Conservation (phyloP, 2,888 invertebrate genomes). For the Resseliella maxima region DNA sequence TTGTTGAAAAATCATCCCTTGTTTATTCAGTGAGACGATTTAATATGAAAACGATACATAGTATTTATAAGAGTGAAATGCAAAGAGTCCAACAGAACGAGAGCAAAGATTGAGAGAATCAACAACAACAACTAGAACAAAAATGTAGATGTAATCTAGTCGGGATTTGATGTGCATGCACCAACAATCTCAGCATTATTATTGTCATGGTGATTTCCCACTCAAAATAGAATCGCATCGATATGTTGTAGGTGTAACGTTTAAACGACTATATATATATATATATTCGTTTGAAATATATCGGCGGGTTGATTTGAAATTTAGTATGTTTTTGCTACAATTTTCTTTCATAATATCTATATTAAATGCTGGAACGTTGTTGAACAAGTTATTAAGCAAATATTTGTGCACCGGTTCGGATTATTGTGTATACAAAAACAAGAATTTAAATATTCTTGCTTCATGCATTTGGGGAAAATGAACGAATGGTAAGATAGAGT, state of each 20-base stretch:
- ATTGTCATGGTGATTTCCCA: slow-evolving; percentile 36
- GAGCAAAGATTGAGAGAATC: background rate
- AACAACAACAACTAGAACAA: background rate
- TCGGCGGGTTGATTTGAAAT: background rate
- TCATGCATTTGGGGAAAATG: background rate
- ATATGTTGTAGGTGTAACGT: background rate
- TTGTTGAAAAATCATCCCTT: background rate
- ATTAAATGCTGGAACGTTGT: slow-evolving; percentile 53
- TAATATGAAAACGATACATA: too few relatives aligned
- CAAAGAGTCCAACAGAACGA: too few relatives aligned
- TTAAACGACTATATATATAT: slow-evolving; percentile 20
- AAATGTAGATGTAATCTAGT: background rate
- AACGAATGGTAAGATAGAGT: too few relatives aligned
- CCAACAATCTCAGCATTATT: background rate
- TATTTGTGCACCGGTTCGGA: slow-evolving; percentile 52
- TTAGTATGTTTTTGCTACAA: background rate
- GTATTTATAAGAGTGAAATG: too few relatives aligned
- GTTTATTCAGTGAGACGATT: slow-evolving; percentile 46
- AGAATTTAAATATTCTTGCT: slow-evolving; percentile 21
- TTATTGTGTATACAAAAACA: slow-evolving; percentile 47
- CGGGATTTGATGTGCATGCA: background rate
- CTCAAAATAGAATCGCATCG: slow-evolving; percentile 27
- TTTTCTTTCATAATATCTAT: slow-evolving; percentile 19
- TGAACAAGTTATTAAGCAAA: slow-evolving; percentile 54
- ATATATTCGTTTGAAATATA: background rate